These are phyloP conservation scores for Otocyon megalotis DNA, from an alignment of 2,113 vertebrate species.

Conservation along the genomic window DNA sequence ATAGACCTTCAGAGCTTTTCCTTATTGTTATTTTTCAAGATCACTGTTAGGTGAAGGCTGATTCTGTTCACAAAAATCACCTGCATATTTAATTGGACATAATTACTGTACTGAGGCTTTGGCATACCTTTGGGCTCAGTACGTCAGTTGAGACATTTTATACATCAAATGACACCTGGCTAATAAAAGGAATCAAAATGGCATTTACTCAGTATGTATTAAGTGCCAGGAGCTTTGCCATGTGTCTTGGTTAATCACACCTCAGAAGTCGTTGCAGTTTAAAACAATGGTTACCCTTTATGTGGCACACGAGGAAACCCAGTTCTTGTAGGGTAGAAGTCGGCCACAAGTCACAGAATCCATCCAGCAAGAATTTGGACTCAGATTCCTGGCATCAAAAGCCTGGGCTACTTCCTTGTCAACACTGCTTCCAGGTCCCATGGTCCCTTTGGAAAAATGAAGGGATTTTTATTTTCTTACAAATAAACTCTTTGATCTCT, in stretches of 20 bases:
- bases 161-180: conserved; percentile 52
- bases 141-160: conserved; percentile 63
- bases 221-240: not conserved
- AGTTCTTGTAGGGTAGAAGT: not conserved
- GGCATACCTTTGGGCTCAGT: conserved; percentile 55
- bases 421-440: not conserved
- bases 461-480: not conserved
- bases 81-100: conserved; percentile 68
- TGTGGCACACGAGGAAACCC: not conserved
- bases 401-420: not conserved
- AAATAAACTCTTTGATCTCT: not conserved
- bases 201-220: conserved; percentile 5
- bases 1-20: conserved; percentile 42
- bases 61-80: conserved; percentile 44
- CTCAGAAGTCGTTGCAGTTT: not conserved
- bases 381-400: not conserved
- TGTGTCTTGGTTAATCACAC: not conserved
- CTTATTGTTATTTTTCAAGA: conserved; percentile 51
- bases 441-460: not conserved
- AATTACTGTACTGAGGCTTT: conserved; percentile 55
- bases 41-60: not conserved
- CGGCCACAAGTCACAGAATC: not conserved
- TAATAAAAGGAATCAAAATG: conserved; percentile 53
- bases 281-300: not conserved
- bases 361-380: not conserved